These are phyloP conservation scores for Serripes groenlandicus DNA, from an alignment of 2,888 invertebrate species.

Conservation along the genomic window DNA sequence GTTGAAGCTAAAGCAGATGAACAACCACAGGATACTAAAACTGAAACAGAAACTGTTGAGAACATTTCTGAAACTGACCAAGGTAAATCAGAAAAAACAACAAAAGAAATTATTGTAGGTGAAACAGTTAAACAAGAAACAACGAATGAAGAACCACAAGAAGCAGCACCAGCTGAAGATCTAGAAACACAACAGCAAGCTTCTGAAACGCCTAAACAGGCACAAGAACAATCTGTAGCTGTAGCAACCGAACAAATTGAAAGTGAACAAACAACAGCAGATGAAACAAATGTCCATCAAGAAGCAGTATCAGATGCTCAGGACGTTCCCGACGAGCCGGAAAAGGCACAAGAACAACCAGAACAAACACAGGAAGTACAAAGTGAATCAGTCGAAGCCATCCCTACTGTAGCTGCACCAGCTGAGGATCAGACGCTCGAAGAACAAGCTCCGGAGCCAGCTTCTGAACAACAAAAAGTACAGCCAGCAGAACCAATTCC, in stretches of 20 bases:
- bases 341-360: neutral
- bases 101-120: neutral
- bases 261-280: neutral
- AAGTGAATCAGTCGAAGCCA: neutral
- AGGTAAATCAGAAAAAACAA: neutral
- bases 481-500: neutral
- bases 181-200: neutral
- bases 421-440: neutral
- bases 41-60: slow-evolving; percentile 1
- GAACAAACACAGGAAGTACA: neutral
- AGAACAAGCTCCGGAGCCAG: neutral
- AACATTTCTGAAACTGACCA: neutral
- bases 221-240: neutral
- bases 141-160: neutral
- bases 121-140: neutral
- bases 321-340: neutral
- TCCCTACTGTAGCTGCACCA: neutral
- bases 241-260: slow-evolving; percentile 6
- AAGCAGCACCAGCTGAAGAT: slow-evolving; percentile 5
- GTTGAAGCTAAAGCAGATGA: slow-evolving; percentile 9
- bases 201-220: slow-evolving; percentile 4
- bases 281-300: neutral
- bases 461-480: neutral
- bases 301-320: neutral
- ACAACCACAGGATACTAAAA: neutral